Base-by-base conservation (phyloP, 2,797 vertebrate genomes). In the Pantherophis vulpinus region DNA sequence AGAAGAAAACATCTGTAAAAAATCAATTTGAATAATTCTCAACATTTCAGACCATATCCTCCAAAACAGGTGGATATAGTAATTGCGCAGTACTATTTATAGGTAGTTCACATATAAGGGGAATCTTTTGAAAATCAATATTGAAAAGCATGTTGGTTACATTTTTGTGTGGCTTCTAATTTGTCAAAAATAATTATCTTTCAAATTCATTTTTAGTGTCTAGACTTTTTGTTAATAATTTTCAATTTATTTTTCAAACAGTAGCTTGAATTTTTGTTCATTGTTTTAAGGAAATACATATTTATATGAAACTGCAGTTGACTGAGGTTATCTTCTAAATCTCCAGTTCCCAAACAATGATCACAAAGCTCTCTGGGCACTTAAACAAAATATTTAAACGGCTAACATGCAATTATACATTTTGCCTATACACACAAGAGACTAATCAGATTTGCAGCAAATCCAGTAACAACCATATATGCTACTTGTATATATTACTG, bases 121-220 rank as follows among this genome's bases (percentile, higher is more conserved):
- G 93, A 10, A 93, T 88, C 27, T 94, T 96, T 74, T 79, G 37
- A 94, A 95, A 95, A 94, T 8, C 27, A 91, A 92, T 93, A 93
- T 63, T 20, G 29, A 94, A 95, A 95, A 96, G 95, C 93, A 54
- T 93, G 87, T 90, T 2, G 61, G 90, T 93, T 55, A 91, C 25
- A 95, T 93, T 42, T 95, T 94, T 86, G 66, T 91, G 25, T 42
- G 94, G 90, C 32, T 90, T 88, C 59, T 89, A 94, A 91, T 94
- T 79, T 74, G 91, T 79, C 56, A 79, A 88, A 25, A 54, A 54
- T 54, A 20, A 51, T 27, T 29, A 83, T 47, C 29, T 32, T 92
- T 92, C 55, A 37, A 74, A 60, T 74, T 91, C 42, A 56, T 32
- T 83, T 83, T 27, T 47, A 47, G 16, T 20, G 5, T 51, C 47